A percentile compares a stretch with the other conserved stretches of the same genome.
phyloP scores from a whole-genome alignment of 2,888 invertebrate genomes.

The Seira ritae region DNA sequence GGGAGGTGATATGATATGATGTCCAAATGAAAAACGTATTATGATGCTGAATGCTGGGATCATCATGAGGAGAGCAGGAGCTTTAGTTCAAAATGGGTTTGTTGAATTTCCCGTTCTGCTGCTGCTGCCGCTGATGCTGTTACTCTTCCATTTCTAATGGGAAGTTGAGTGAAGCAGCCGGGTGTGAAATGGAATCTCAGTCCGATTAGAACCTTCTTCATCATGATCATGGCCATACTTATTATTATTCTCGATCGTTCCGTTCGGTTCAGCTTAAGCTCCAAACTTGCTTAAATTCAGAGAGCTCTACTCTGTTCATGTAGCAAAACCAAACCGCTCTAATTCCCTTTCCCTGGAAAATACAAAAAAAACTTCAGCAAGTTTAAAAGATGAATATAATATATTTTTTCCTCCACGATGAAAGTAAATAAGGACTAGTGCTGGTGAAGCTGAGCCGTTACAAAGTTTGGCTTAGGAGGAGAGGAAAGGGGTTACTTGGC shows the following conservation, averaged over 20 bases:
- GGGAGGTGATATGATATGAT: neutral
- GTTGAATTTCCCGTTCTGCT: conserved; percentile 34
- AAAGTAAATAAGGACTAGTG: too few relatives aligned
- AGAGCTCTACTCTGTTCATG: neutral
- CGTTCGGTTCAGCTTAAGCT: neutral
- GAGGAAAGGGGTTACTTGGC: too few relatives aligned
- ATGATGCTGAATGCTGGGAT: neutral
- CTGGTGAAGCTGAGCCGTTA: too few relatives aligned
- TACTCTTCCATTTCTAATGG: conserved; percentile 55
- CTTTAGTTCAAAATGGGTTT: conserved; percentile 46
- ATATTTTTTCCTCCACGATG: neutral
- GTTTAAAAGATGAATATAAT: neutral
- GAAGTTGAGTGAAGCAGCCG: conserved; percentile 67
- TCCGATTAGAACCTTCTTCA: conserved; percentile 65
- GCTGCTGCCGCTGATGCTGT: conserved; percentile 25
- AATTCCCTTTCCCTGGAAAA: conserved; percentile 3
- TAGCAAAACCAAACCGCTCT: conserved; percentile 1
- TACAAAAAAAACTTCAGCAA: neutral
- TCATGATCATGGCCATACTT: conserved; percentile 52
- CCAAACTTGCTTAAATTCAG: neutral
- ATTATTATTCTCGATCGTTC: conserved; percentile 28
- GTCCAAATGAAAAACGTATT: neutral
- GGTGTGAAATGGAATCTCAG: conserved; percentile 71
- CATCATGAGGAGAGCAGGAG: conserved; percentile 22
- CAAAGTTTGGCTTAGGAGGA: too few relatives aligned